A percentile compares a stretch with the other conserved stretches of the same genome.
Evolutionary conservation across 2,797 vertebrate species (phyloP).

Genomic region (Phaenicophaeus curvirostris): DNA sequence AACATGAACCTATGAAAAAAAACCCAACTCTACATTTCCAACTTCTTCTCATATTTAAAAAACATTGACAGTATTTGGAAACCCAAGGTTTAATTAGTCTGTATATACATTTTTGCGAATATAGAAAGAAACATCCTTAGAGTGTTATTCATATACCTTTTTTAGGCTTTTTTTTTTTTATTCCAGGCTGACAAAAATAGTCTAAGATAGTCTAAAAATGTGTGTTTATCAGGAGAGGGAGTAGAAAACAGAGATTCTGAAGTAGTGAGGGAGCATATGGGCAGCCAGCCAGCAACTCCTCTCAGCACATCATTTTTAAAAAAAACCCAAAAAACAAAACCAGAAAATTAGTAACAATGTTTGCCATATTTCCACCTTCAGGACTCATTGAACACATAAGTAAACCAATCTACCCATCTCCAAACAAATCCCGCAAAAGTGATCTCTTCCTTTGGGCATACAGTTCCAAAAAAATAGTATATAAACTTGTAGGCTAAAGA

Average conservation of each 20-base stretch:
- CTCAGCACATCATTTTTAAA: too few relatives aligned
- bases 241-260: neutral
- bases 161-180: neutral
- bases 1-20: neutral
- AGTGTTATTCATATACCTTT: neutral
- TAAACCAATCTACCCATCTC: too few relatives aligned
- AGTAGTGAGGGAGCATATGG: neutral
- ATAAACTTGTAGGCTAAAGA: too few relatives aligned
- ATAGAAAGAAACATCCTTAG: neutral
- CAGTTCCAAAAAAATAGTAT: too few relatives aligned
- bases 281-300: neutral
- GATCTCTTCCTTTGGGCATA: too few relatives aligned
- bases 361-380: too few relatives aligned
- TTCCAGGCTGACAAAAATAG: neutral
- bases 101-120: neutral
- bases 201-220: neutral
- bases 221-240: neutral
- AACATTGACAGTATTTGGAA: neutral
- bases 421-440: too few relatives aligned
- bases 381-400: too few relatives aligned
- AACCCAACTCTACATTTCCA: neutral
- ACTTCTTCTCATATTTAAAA: conserved; percentile 4
- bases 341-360: too few relatives aligned
- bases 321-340: too few relatives aligned
- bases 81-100: neutral